Conservation (phyloP, 2,113 vertebrate genomes). For the Trogon melanurus region DNA sequence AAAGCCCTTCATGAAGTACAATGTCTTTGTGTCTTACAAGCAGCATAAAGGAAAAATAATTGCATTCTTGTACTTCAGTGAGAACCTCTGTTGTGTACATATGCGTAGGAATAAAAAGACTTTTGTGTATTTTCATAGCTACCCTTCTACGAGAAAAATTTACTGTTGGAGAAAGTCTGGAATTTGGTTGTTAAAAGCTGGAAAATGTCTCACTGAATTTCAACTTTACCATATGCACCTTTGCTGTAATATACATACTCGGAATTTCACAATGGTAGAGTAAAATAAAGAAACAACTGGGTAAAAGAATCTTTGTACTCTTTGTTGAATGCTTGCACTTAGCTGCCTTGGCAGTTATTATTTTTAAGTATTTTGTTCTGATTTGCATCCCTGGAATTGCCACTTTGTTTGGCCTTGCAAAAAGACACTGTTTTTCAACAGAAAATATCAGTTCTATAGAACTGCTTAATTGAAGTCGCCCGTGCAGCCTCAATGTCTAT, state of each 20-base stretch:
- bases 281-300: not conserved
- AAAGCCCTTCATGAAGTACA: not conserved
- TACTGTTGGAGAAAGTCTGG: not conserved
- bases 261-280: not conserved
- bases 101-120: constrained; percentile 43
- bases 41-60: constrained; percentile 22
- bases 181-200: not conserved
- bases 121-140: constrained; percentile 29
- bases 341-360: not conserved
- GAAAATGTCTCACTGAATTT: constrained; percentile 20
- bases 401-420: constrained; percentile 33
- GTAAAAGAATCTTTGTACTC: constrained; percentile 9
- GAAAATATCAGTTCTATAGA: constrained; percentile 33
- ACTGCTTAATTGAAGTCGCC: constrained; percentile 23
- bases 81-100: constrained; percentile 21
- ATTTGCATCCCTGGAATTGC: constrained; percentile 25
- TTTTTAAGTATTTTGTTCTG: constrained; percentile 35
- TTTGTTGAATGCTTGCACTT: not conserved
- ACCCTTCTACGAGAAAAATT: constrained; percentile 11
- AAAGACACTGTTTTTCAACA: constrained; percentile 56
- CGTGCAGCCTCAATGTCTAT: constrained; percentile 28
- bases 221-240: not conserved
- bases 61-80: not conserved
- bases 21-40: constrained; percentile 8
- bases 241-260: not conserved